Conservation (phyloP, 35 echinoderm and acorn worm species). For the Apostichopus japonicus region DNA sequence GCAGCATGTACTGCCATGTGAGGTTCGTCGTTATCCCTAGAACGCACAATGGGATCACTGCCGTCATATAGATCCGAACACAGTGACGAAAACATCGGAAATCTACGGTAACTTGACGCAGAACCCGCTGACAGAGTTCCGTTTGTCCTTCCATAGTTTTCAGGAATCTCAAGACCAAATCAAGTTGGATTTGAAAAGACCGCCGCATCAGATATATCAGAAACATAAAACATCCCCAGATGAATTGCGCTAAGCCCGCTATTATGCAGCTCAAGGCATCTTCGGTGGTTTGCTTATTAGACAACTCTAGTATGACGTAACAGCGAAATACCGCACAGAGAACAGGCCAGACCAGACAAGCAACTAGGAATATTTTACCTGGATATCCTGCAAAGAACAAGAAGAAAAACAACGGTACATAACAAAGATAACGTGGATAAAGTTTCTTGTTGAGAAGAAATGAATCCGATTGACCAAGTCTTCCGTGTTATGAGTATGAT, state of each 20-base stretch:
- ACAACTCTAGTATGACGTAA: background rate
- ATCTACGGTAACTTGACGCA: conserved; percentile 8
- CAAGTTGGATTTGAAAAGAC: conserved; percentile 26
- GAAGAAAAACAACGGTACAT: background rate
- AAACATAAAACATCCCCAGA: conserved; percentile 27
- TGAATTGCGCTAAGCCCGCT: background rate
- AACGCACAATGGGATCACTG: conserved; percentile 11
- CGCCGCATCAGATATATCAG: conserved; percentile 2
- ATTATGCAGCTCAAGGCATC: background rate
- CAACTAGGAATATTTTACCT: background rate
- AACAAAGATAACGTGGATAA: too few species aligned
- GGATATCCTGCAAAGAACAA: conserved; percentile 10
- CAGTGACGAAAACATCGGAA: conserved; percentile 36
- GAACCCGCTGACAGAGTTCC: background rate
- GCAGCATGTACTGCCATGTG: conserved; percentile 30
- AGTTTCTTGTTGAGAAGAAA: too few species aligned
- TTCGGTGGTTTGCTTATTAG: background rate
- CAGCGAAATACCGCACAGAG: conserved; percentile 4
- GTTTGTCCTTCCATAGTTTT: conserved; percentile 15
- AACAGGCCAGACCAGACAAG: conserved; percentile 39
- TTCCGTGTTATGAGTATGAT: too few species aligned
- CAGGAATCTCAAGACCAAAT: background rate
- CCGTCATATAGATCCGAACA: conserved; percentile 35
- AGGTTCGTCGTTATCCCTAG: conserved; percentile 15
- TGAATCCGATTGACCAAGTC: too few species aligned